Base-by-base conservation (phyloP, 2,113 vertebrate genomes). In the Catharus minimus region DNA sequence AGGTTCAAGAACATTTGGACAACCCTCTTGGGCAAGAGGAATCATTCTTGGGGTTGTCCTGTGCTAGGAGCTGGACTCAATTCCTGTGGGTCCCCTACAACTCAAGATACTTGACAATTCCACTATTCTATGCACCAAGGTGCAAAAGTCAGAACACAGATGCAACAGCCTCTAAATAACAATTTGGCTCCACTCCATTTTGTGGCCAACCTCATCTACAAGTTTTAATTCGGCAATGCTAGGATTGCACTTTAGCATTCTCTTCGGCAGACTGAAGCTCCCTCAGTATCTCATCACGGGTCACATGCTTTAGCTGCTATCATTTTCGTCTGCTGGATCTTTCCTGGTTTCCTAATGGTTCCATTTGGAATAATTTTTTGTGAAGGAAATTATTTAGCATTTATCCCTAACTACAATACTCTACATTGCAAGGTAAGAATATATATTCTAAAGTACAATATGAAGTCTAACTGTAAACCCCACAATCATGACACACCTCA, bases 401-500 rank as follows among this genome's bases (percentile, higher is more conserved):
- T 68, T 61, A 47, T 8, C 15, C 9, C 8, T 19, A 69, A 44
- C 11, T 43, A 47, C 13, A 52, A 33, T 22, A 68, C 36, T 65
- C 32, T 44, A 53, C 0, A 1, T 20, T 21, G 8, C 43, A 58
- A 74, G 1, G 5, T 17, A 38, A 15, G 1, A 81, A 44, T 41
- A 56, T 24, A n/a, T 47, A 44, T 30, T 61, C 27, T n/a, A 9
- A 36, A 8, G 15, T 33, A 41, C 7, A 74, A 8, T 16, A 62
- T 8, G 3, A 85, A 82, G 65, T 46, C 7, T 61, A 73, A 38
- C 19, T 50, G 33, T 22, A 86, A 85, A 50, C 4, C 9, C 19
- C 28, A 49, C 5, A 49, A 14, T 32, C 7, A 21, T 4, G 4
- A 43, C 0, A 2, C 13, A 41, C 3, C 1, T 1, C 28, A 52